Evolutionary conservation across 2,797 vertebrate genomes (phyloP).

Genomic region (Pipistrellus pipistrellus): DNA sequence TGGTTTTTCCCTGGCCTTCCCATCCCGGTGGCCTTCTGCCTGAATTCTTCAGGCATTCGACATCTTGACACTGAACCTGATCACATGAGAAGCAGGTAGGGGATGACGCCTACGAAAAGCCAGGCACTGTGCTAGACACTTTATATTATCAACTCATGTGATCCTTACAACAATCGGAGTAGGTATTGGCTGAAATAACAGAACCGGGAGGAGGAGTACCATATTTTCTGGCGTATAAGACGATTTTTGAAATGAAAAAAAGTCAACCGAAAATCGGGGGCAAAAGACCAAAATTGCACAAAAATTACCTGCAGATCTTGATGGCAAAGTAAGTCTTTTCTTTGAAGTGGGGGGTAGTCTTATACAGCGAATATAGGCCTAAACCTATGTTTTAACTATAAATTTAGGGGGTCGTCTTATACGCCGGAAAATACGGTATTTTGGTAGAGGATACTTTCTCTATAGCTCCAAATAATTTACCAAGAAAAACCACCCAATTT

Average conservation of each 20-base stretch:
- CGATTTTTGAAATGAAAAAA: no score
- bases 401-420: no score
- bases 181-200: background rate
- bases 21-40: background rate
- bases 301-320: no score
- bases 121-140: background rate
- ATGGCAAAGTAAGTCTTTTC: no score
- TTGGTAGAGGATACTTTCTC: background rate
- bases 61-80: background rate
- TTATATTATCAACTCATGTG: background rate
- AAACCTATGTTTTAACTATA: no score
- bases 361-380: no score
- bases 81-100: background rate
- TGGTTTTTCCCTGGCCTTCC: background rate
- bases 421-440: background rate
- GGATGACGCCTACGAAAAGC: background rate
- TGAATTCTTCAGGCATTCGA: background rate
- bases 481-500: background rate
- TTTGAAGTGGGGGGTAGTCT: no score
- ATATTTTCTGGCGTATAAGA: no score
- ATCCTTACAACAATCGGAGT: background rate
- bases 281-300: no score
- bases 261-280: no score
- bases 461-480: background rate
- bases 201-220: background rate